Evolutionary conservation across 2,113 vertebrate genomes (phyloP), one percentile per base, ranked within the genome.

Genomic region (Hypanus sabinus): DNA sequence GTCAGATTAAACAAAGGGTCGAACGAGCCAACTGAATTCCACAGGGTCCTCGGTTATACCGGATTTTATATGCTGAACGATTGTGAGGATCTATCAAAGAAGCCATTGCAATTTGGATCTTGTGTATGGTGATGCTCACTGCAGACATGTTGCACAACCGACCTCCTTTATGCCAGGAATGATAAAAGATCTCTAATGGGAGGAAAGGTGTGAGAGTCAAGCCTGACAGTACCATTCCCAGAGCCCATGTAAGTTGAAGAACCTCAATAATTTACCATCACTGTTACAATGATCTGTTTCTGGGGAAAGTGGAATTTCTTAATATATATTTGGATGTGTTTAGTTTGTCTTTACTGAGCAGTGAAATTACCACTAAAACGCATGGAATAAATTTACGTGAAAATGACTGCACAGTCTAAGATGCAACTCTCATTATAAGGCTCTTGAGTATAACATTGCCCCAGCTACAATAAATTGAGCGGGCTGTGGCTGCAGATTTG

Each of bases 301-400:
- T 68, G n/a, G 16, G 60, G 60, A 22, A 91, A 91, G 87, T 18
- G 87, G n/a, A n/a, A 91, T 91, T 91, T 68, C 33, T 91, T 83
- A 4, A 36, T 83, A 83, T 16, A 38, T 83, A 46, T 83, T 62
- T 70, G 8, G 65, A 36, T 36, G 33, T 65, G 55, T 91, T 92
- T 33, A 91, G 18, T 33, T 91, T 70, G 33, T 68, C 62, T 91
- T 91, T n/a, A 68, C 30, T n/a, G 62, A 70, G 33, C 65, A 92
- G 33, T 68, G 65, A 92, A 92, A 70, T 92, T 92, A 38, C 87
- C 57, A 68, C 65, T 70, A n/a, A 71, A 68, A 71, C 88, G 65
- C 88, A 70, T 92, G 88, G 65, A 92, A 38, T 92, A 27, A 92
- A 71, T 70, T 20, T 71, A 27, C 1, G 85, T 88, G 88, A 70